Evolutionary conservation across 2,113 vertebrate species (phyloP).

Genomic region (Oceanites oceanicus): DNA sequence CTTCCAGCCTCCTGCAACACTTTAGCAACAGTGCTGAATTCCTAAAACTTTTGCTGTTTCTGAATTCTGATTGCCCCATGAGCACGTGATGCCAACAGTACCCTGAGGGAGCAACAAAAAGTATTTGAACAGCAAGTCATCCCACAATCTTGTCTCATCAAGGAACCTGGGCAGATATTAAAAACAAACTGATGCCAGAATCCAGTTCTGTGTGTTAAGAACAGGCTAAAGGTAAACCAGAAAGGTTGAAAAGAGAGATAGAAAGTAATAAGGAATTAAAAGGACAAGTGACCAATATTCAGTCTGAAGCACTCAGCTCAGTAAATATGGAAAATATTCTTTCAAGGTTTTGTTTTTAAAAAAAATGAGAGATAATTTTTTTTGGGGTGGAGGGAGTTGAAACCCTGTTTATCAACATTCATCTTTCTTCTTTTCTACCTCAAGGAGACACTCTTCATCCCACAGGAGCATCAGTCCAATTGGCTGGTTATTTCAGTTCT

Average conservation of each 20-base stretch:
- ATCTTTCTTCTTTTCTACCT: not conserved
- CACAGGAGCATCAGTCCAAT: not conserved
- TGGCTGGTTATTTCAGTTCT: not conserved
- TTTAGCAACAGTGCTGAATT: not conserved
- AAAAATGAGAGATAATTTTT: not conserved
- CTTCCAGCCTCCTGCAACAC: not conserved
- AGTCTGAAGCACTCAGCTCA: not conserved
- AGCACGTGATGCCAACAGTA: not conserved
- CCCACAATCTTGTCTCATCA: not conserved
- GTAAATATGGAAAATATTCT: not conserved
- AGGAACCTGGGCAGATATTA: not conserved
- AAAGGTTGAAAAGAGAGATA: not conserved
- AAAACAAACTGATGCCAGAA: not conserved
- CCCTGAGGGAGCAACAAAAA: not conserved
- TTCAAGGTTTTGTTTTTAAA: not conserved
- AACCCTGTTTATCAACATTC: not conserved
- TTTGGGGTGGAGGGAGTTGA: not conserved
- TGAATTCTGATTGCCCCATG: not conserved
- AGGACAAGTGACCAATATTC: not conserved
- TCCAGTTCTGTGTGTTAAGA: not conserved
- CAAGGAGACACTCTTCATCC: not conserved
- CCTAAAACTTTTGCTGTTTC: not conserved
- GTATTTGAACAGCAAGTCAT: not conserved
- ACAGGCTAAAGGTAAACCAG: not conserved
- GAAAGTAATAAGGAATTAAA: not conserved